Conservation (phyloP, 2,888 invertebrate genomes). For the Drosophila lacicola region DNA sequence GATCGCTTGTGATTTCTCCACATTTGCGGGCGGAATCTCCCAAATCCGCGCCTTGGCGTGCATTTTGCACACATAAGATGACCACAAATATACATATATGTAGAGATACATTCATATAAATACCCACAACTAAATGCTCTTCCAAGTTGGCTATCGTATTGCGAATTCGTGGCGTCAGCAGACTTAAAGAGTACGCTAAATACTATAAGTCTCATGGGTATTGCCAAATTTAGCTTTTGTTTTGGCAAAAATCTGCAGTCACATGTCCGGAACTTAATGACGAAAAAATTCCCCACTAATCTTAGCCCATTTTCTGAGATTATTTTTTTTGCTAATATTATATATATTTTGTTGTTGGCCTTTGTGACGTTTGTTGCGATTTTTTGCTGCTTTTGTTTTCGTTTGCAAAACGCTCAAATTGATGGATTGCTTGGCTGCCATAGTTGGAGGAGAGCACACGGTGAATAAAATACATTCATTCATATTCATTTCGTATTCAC, state of each 20-base stretch:
- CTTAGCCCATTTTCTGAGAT: slow-evolving; percentile 12
- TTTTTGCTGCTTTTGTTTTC: slow-evolving; percentile 22
- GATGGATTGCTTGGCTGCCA: slow-evolving; percentile 46
- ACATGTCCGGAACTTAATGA: slow-evolving; percentile 51
- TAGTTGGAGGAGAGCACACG: slow-evolving; percentile 14
- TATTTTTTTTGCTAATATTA: slow-evolving; percentile 3
- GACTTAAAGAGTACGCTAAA: not conserved
- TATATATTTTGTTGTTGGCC: slow-evolving; percentile 15
- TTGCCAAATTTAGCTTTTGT: slow-evolving; percentile 52
- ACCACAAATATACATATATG: too few species aligned
- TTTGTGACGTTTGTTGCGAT: slow-evolving; percentile 70
- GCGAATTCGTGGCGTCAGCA: slow-evolving; percentile 35
- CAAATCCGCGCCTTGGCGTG: too few species aligned
- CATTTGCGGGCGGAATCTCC: too few species aligned
- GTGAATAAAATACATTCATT: slow-evolving; percentile 41
- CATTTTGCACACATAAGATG: too few species aligned
- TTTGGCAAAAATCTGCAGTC: slow-evolving; percentile 44
- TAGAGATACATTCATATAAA: not conserved
- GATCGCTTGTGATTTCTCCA: too few species aligned
- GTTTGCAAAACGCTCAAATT: slow-evolving; percentile 35
- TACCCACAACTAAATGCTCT: not conserved
- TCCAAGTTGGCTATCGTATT: slow-evolving; percentile 12
- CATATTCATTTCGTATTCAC: slow-evolving; percentile 45
- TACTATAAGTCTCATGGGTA: slow-evolving; percentile 8
- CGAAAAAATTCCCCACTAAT: slow-evolving; percentile 31